These are phyloP conservation scores for Psix sp. DNA, from an alignment of 1,140 invertebrate species.

Conservation along the genomic window DNA sequence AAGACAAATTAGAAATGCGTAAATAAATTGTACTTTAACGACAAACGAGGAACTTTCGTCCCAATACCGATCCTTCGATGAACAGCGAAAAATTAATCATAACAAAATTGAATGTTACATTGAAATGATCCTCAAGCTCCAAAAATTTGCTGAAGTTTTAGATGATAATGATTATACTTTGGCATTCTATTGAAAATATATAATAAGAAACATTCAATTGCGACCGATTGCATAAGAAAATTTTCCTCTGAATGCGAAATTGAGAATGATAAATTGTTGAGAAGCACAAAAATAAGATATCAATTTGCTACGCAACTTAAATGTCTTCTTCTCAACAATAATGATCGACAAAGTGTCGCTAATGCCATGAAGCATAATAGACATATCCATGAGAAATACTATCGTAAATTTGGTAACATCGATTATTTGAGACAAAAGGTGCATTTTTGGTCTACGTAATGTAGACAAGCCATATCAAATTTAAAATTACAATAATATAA, in stretches of 20 bases:
- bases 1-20: too few species aligned
- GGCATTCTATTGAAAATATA: background rate
- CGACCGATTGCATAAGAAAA: background rate
- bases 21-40: too few species aligned
- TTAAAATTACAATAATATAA: too few species aligned
- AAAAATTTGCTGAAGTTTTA: background rate
- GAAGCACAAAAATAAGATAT: constrained; percentile 2
- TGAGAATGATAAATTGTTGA: background rate
- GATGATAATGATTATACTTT: background rate
- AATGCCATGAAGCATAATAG: background rate
- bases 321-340: background rate
- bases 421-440: background rate
- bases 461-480: too few species aligned
- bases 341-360: background rate
- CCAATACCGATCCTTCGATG: too few species aligned
- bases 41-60: too few species aligned
- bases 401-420: background rate
- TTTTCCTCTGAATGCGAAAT: background rate
- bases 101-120: constrained; percentile 3
- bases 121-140: background rate
- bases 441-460: too few species aligned
- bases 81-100: background rate
- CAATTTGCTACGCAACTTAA: background rate
- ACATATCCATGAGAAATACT: background rate
- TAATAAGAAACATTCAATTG: background rate